These are phyloP conservation scores for Paramormyrops hopkinsi DNA, from an alignment of 2,797 vertebrate species.

Conservation along the genomic window DNA sequence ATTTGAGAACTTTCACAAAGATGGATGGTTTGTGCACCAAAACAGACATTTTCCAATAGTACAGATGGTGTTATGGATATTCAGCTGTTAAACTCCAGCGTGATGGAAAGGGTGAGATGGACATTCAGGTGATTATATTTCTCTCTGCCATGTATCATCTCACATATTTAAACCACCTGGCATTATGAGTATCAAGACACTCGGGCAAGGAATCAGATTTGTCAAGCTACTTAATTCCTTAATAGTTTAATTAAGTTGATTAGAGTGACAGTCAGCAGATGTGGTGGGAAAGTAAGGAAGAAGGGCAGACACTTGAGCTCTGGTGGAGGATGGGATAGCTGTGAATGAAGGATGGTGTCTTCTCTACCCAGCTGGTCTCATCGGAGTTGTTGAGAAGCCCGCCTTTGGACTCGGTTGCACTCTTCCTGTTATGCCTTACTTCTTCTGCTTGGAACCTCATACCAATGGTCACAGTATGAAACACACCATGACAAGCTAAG, in stretches of 20 bases:
- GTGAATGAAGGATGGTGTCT: background rate
- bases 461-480: background rate
- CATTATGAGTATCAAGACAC: background rate
- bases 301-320: background rate
- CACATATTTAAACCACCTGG: constrained; percentile 14
- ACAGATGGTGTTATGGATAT: background rate
- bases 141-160: constrained; percentile 24
- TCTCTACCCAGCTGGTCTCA: background rate
- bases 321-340: background rate
- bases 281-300: constrained; percentile 9
- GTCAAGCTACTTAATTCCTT: background rate
- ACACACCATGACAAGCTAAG: background rate
- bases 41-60: background rate
- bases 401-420: background rate
- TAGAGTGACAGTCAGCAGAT: constrained; percentile 5
- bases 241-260: constrained; percentile 14
- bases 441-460: background rate
- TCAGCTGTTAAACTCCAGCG: background rate
- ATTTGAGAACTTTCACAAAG: background rate
- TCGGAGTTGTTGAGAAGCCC: background rate
- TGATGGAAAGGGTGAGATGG: background rate
- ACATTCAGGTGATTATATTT: constrained; percentile 23
- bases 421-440: background rate
- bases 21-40: background rate
- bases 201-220: background rate